These are phyloP conservation scores for Trachythela sp. DNA, from an alignment of 64 coral and sea anemone species.

Conservation along the genomic window DNA sequence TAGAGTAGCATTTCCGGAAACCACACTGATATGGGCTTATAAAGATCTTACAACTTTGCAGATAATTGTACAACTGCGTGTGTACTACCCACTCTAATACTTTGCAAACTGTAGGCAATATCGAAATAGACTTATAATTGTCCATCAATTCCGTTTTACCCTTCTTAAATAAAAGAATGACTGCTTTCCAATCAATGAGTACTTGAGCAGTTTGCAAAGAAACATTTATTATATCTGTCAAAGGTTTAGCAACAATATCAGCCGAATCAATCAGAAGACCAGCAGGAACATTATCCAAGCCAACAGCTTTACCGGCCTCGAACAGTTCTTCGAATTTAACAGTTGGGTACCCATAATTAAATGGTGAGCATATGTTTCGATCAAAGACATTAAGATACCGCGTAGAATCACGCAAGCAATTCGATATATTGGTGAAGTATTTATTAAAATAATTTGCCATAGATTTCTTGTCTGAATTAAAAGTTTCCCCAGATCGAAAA, in stretches of 20 bases:
- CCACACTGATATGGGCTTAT: conserved; percentile 43
- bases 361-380: no score
- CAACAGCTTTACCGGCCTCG: conserved; percentile 33
- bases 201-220: background rate
- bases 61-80: conserved; percentile 17
- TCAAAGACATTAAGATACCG: background rate
- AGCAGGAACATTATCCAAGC: conserved; percentile 33
- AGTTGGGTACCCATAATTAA: conserved; percentile 12
- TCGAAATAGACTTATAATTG: conserved; percentile 23
- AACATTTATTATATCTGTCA: conserved; percentile 9
- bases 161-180: conserved; percentile 20
- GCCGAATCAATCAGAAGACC: no score
- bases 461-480: background rate
- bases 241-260: conserved; percentile 25
- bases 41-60: background rate
- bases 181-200: background rate
- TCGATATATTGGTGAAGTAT: conserved; percentile 32
- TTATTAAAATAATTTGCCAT: conserved; percentile 47
- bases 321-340: conserved; percentile 48
- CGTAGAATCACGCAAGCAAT: background rate
- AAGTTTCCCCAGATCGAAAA: background rate
- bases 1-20: conserved; percentile 25
- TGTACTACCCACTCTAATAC: conserved; percentile 15
- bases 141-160: conserved; percentile 10
- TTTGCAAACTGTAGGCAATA: background rate